phyloP scores from a whole-genome alignment of 2,888 invertebrate species.

The Cloeon dipterum region DNA sequence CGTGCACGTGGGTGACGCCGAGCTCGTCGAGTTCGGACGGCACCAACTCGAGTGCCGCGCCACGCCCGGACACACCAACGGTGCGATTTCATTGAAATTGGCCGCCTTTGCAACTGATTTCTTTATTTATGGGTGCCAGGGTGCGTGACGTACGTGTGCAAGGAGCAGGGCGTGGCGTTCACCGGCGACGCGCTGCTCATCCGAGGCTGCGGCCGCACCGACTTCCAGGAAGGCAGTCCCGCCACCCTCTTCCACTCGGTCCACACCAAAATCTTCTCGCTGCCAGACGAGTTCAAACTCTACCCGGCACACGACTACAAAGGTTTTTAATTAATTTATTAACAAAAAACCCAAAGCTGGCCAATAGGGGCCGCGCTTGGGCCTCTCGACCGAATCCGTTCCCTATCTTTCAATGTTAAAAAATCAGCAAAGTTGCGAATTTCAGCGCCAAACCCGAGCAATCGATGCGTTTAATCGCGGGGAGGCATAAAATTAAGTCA shows the following conservation, averaged over 20 bases:
- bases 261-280: conserved; percentile 59
- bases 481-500: no score
- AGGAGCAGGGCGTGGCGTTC: conserved; percentile 60
- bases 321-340: no score
- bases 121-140: conserved; percentile 26
- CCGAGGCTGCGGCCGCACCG: conserved; percentile 92
- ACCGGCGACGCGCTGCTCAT: conserved; percentile 91
- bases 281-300: conserved; percentile 61
- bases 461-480: no score
- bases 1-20: conserved; percentile 43
- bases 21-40: conserved; percentile 48
- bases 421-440: no score
- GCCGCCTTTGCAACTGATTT: neutral
- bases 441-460: no score
- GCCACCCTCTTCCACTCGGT: conserved; percentile 65
- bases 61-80: conserved; percentile 87
- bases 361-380: no score
- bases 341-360: conserved; percentile 11
- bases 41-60: conserved; percentile 41
- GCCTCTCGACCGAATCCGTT: no score
- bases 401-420: no score
- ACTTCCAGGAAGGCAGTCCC: conserved; percentile 87
- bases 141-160: conserved; percentile 64
- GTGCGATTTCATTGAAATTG: conserved; percentile 50
- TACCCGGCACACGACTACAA: conserved; percentile 96